Evolutionary conservation across 1,140 invertebrate genomes (phyloP), one percentile per base, ranked within the genome.

Genomic region (Aethina tumida): DNA sequence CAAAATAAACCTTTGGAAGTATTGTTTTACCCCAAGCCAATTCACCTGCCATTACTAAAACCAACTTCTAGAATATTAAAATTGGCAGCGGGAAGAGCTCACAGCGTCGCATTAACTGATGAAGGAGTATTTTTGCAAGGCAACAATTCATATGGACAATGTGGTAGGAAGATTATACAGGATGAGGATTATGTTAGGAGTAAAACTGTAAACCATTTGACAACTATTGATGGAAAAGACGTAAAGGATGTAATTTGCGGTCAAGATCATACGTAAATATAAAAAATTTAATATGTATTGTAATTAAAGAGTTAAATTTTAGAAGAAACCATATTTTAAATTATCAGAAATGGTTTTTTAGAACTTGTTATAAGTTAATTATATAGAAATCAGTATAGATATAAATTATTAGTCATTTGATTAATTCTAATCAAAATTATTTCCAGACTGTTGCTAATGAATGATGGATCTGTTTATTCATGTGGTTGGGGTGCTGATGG

Each of bases 401-500:
- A 22, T 22, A 22, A 22, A 22, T 5, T n/a, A 5, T 7, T 28
- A 15, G 17, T 15, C 21, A 9, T 10, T 10, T 15, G 22, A 5
- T 5, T 8, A 15, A 17, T 25, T 13, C 26, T 32, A 13, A 33
- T 0, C 7, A 33, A 18, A 8, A 19, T 38, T 26, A 17, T 35
- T 47, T 49, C 17, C 32, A 88, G 86, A 47, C 67, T 95, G 47
- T 77, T 94, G 43, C 55, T 96, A 20, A 88, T 82, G 41, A 72
- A 81, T 57, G 64, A 71, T 26, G 92, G 93, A 14, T 66, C 77
- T 52, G 79, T 97, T 2, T 95, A 79, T 56, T 74, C 81, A 8
- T 97, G 89, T 69, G 94, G 94, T 1, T 90, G 91, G 79, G 84
- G 92, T 14, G 83, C 89, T 2, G 93, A 97, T 69, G 94, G 94